Conservation (phyloP, 1,140 invertebrate genomes). For the Amphibalanus amphitrite region DNA sequence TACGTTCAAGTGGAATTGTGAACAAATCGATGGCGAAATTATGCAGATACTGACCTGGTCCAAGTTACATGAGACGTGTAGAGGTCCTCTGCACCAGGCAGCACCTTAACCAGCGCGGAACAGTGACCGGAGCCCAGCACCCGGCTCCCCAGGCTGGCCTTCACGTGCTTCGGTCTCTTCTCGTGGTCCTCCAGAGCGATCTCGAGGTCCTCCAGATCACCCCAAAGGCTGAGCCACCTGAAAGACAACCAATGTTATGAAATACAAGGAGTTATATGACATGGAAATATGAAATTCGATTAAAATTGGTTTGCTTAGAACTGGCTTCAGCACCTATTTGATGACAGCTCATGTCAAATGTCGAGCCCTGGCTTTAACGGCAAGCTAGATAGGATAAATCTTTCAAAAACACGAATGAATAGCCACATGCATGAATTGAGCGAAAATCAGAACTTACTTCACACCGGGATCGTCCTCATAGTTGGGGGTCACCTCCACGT, state of each 20-base stretch:
- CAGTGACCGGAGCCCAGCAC: constrained; percentile 30
- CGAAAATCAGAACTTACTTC: constrained; percentile 5
- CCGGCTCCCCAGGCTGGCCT: constrained; percentile 12
- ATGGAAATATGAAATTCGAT: too few species aligned
- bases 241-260: constrained; percentile 12
- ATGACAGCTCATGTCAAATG: too few species aligned
- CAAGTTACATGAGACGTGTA: constrained; percentile 50
- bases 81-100: constrained; percentile 34
- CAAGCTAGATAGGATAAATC: too few species aligned
- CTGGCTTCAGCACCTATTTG: too few species aligned
- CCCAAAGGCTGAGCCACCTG: constrained; percentile 48
- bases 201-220: constrained; percentile 57
- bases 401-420: too few species aligned
- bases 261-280: too few species aligned
- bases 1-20: too few species aligned
- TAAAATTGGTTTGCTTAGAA: too few species aligned
- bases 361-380: too few species aligned
- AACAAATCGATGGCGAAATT: too few species aligned
- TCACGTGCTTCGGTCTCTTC: constrained; percentile 16
- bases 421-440: too few species aligned
- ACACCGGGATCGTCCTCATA: constrained; percentile 17
- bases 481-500: constrained; percentile 23
- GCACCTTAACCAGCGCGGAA: constrained; percentile 42
- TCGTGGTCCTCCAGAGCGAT: constrained; percentile 24
- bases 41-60: constrained; percentile 35